Percentiles rank a stretch among this genome's conserved stretches.
Evolutionary conservation across 2,888 invertebrate genomes (phyloP).

Genomic region (Amorpha juglandis): DNA sequence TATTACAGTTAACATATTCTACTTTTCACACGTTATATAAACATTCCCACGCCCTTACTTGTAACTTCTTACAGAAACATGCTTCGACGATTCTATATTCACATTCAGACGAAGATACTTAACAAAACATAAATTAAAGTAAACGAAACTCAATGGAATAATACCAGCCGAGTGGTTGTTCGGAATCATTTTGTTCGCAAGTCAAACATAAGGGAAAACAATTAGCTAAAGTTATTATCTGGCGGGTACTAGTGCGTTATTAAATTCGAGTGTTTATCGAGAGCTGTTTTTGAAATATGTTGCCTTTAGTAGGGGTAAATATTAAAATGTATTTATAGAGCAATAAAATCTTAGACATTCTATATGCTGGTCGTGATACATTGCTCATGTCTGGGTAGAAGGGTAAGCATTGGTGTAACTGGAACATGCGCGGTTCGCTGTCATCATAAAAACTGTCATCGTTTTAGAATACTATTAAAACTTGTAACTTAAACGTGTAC

Average conservation of each 20-base stretch:
- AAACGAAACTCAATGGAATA: slow-evolving; percentile 36
- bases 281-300: slow-evolving; percentile 40
- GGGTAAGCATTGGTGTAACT: too few relatives aligned
- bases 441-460: too few relatives aligned
- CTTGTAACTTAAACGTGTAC: too few relatives aligned
- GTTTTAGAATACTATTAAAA: too few relatives aligned
- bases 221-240: slow-evolving; percentile 52
- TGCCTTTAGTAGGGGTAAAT: slow-evolving; percentile 28
- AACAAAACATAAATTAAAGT: slow-evolving; percentile 30
- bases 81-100: not conserved
- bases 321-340: not conserved
- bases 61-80: not conserved
- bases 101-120: slow-evolving; percentile 33
- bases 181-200: slow-evolving; percentile 56
- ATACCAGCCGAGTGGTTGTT: slow-evolving; percentile 32
- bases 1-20: too few relatives aligned
- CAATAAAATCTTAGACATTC: too few relatives aligned
- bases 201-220: slow-evolving; percentile 53
- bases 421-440: too few relatives aligned
- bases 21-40: too few relatives aligned
- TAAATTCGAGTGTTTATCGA: slow-evolving; percentile 41
- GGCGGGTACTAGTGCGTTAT: slow-evolving; percentile 40
- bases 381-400: too few relatives aligned
- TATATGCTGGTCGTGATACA: too few relatives aligned
- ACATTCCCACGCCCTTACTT: too few relatives aligned